Evolutionary conservation across 2,113 vertebrate species (phyloP).

Genomic region (Lampris incognitus): DNA sequence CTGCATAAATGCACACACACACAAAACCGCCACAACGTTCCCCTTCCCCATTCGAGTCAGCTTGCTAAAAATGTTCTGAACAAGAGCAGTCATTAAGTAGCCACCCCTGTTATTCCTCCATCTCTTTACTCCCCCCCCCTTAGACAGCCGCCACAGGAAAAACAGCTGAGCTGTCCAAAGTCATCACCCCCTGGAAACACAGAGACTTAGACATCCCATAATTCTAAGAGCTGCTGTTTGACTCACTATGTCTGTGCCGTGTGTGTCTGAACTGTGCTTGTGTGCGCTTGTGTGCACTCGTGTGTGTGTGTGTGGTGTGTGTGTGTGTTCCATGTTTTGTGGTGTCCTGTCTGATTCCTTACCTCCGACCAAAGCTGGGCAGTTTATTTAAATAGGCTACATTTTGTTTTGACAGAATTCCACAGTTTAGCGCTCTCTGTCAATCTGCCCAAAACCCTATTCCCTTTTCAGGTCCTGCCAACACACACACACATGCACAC

Average conservation of each 20-base stretch:
- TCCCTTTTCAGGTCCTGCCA: constrained; percentile 62
- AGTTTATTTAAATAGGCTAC: constrained; percentile 74
- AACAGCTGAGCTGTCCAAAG: constrained; percentile 31
- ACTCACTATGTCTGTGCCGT: constrained; percentile 22
- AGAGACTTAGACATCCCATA: constrained; percentile 18
- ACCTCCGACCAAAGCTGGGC: constrained; percentile 44
- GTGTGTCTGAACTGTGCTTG: not conserved
- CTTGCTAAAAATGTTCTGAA: constrained; percentile 18
- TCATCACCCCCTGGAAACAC: constrained; percentile 8
- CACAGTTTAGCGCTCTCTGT: constrained; percentile 67
- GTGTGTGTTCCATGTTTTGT: not conserved
- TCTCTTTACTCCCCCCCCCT: constrained; percentile 2
- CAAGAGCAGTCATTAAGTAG: constrained; percentile 29
- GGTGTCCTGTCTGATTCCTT: constrained; percentile 53
- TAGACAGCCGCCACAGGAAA: constrained; percentile 6
- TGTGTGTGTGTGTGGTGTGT: constrained; percentile 17
- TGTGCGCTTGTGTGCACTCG: constrained; percentile 7
- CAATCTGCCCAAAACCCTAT: constrained; percentile 61
- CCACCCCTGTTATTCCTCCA: constrained; percentile 2
- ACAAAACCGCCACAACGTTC: not conserved
- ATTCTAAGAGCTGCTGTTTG: constrained; percentile 29
- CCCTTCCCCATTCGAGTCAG: not conserved
- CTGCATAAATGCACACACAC: constrained; percentile 34
- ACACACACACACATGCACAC: constrained; percentile 58
- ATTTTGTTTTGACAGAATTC: constrained; percentile 75